Conservation (phyloP, 2,797 vertebrate genomes). For the Pelochelys cantorii region DNA sequence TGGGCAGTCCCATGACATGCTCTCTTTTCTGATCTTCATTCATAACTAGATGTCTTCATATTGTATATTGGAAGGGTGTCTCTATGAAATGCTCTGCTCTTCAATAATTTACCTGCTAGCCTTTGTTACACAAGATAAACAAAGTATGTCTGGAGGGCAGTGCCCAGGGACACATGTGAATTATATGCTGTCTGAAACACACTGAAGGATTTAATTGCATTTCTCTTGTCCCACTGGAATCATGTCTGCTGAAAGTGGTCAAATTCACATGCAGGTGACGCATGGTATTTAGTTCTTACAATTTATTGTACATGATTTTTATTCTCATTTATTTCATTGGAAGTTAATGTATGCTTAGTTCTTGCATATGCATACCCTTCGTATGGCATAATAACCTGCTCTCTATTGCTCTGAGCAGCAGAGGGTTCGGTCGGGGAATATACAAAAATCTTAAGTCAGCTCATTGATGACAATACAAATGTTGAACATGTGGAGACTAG, state of each 20-base stretch:
- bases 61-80: neutral
- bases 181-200: neutral
- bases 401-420: neutral
- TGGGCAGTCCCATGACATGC: neutral
- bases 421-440: neutral
- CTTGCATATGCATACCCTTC: neutral
- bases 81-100: neutral
- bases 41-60: neutral
- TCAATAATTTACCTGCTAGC: neutral
- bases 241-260: neutral
- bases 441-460: neutral
- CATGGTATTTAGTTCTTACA: neutral
- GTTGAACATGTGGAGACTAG: neutral
- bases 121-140: neutral
- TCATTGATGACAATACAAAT: neutral
- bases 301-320: neutral
- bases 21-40: neutral
- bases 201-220: neutral
- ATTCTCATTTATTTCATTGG: neutral
- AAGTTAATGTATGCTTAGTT: neutral
- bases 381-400: neutral
- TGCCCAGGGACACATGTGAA: neutral
- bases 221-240: neutral
- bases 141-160: neutral
- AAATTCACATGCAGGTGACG: neutral